Conservation (phyloP, 2,888 invertebrate species). For the Sinelater perroti region DNA sequence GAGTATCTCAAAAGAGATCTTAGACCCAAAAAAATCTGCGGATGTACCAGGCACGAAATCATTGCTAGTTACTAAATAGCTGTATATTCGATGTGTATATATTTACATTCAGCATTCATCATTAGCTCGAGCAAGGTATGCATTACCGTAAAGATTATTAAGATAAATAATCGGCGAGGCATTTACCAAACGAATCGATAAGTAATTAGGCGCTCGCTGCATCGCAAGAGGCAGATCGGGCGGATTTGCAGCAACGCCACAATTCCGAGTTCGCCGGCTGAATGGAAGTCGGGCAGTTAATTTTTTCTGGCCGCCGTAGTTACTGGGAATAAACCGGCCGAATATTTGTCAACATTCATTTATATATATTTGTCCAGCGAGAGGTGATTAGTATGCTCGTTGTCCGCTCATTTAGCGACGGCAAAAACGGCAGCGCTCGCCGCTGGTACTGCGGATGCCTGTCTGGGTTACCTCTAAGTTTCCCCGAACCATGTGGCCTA, state of each 20-base stretch:
- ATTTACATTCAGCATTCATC: no score
- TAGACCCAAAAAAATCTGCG: no score
- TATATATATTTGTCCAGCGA: constrained; percentile 39
- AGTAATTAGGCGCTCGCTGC: no score
- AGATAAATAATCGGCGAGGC: no score
- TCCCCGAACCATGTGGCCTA: constrained; percentile 47
- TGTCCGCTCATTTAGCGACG: constrained; percentile 45
- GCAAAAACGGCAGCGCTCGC: constrained; percentile 44
- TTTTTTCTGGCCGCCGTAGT: constrained; percentile 33
- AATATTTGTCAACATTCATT: constrained; percentile 46
- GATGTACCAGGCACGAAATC: no score
- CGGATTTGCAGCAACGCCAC: constrained; percentile 27
- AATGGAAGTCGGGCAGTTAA: constrained; percentile 36
- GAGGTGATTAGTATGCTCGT: constrained; percentile 43
- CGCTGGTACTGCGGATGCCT: constrained; percentile 45
- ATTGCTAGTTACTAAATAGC: no score
- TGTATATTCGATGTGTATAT: no score
- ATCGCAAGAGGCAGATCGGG: no score
- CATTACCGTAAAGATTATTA: no score
- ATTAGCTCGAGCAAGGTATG: no score
- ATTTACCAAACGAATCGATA: no score
- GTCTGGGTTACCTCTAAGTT: constrained; percentile 44
- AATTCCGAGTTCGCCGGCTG: constrained; percentile 33
- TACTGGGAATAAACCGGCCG: constrained; percentile 42
- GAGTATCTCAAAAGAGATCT: no score